These are phyloP conservation scores for Arge pagana DNA, from an alignment of 2,888 invertebrate genomes.

Conservation along the genomic window DNA sequence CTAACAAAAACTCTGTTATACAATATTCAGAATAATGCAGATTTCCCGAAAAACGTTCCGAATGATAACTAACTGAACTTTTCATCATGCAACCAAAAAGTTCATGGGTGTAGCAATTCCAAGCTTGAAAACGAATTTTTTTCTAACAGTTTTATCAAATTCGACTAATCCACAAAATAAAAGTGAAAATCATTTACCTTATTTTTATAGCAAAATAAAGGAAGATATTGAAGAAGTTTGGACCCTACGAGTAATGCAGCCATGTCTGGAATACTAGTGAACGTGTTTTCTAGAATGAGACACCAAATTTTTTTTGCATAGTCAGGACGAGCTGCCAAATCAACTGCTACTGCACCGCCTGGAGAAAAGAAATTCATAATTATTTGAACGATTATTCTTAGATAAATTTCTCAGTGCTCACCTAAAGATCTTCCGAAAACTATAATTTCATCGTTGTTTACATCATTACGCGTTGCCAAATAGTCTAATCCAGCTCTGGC, in stretches of 20 bases:
- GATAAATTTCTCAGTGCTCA: conserved; percentile 43
- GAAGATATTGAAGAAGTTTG: conserved; percentile 75
- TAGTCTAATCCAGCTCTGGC: conserved; percentile 87
- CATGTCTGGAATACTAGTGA: conserved; percentile 93
- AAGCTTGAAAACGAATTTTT: neutral
- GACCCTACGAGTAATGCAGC: conserved; percentile 81
- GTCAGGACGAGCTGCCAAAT: conserved; percentile 77
- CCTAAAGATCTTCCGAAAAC: conserved; percentile 90
- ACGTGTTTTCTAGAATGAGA: conserved; percentile 91
- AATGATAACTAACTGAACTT: neutral
- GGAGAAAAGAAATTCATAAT: conserved; percentile 34
- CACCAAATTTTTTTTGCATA: conserved; percentile 83
- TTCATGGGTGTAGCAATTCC: neutral
- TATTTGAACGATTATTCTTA: too few relatives aligned
- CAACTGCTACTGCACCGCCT: conserved; percentile 93
- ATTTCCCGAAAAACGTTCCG: too few relatives aligned
- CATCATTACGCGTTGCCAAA: conserved; percentile 77
- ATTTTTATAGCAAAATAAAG: conserved; percentile 86
- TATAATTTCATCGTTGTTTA: conserved; percentile 83
- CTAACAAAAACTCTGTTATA: neutral
- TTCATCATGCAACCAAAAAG: neutral
- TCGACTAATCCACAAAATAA: neutral
- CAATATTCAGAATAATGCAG: neutral
- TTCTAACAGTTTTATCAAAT: neutral
- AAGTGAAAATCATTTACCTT: conserved; percentile 65